Percentiles rank a stretch among this genome's conserved stretches.
These are phyloP conservation scores for Seriola rivoliana DNA, from an alignment of 2,113 vertebrate genomes.

Conservation along the genomic window DNA sequence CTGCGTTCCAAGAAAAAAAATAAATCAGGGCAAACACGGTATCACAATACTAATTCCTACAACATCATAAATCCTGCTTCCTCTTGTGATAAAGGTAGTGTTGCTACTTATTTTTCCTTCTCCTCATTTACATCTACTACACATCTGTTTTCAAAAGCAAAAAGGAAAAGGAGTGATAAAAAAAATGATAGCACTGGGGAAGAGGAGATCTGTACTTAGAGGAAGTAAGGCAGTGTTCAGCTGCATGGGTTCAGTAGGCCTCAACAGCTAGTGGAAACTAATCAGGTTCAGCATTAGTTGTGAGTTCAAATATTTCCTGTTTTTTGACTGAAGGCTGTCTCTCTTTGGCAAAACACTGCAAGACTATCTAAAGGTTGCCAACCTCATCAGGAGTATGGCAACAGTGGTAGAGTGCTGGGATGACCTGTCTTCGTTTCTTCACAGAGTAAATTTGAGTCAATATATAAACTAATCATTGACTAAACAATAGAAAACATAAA, in stretches of 20 bases:
- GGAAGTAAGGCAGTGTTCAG: background rate
- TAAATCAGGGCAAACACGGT: background rate
- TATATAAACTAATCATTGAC: background rate
- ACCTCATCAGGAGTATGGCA: background rate
- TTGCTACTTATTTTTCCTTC: background rate
- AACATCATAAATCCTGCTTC: background rate
- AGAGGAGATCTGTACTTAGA: background rate
- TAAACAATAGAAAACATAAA: background rate
- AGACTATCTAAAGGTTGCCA: background rate
- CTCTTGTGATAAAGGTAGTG: no score
- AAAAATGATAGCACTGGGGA: no score
- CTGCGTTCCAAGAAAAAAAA: conserved; percentile 17
- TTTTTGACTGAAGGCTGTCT: background rate
- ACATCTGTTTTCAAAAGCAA: background rate
- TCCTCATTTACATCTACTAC: background rate
- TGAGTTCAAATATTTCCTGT: conserved; percentile 12
- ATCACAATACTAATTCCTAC: background rate
- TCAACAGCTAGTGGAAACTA: background rate
- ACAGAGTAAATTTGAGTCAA: background rate
- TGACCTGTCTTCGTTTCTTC: background rate
- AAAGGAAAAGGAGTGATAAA: background rate
- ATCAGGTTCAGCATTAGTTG: background rate
- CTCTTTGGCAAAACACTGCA: background rate
- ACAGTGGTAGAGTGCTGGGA: background rate
- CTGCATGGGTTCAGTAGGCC: background rate